Conservation (phyloP, 2,113 vertebrate genomes). For the Percina caprodes region DNA sequence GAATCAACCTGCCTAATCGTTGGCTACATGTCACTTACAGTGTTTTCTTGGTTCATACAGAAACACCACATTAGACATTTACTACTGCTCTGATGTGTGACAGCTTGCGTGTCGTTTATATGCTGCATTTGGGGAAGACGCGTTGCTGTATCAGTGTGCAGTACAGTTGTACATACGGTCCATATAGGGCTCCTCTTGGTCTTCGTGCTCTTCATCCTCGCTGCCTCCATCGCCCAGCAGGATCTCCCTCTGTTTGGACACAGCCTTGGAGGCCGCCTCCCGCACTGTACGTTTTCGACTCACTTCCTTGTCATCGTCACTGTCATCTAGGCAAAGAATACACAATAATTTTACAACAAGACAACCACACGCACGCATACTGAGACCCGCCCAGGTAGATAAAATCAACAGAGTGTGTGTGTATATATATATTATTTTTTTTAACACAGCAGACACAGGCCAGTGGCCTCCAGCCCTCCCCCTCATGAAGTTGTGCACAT, state of each 20-base stretch:
- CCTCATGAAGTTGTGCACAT: too few species aligned
- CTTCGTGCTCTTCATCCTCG: constrained; percentile 94
- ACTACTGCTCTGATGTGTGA: not conserved
- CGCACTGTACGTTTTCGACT: constrained; percentile 96
- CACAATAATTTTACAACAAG: not conserved
- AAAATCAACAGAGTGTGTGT: too few species aligned
- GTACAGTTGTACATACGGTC: constrained; percentile 87
- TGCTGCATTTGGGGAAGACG: not conserved
- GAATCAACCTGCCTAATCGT: too few species aligned
- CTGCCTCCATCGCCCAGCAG: constrained; percentile 95
- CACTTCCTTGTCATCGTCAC: constrained; percentile 95
- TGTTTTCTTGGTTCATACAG: not conserved
- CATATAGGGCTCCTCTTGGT: constrained; percentile 90
- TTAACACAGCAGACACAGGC: too few species aligned
- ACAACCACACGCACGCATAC: too few species aligned
- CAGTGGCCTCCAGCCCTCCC: too few species aligned
- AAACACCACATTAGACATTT: not conserved
- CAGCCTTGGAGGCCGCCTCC: constrained; percentile 97
- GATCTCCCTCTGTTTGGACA: constrained; percentile 98
- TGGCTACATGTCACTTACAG: not conserved
- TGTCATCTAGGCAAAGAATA: constrained; percentile 86
- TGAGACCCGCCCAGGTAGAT: too few species aligned
- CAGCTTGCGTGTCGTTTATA: not conserved
- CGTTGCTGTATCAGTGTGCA: not conserved
- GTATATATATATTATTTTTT: too few species aligned